A percentile compares a stretch with the other conserved stretches of the same genome.
These are phyloP conservation scores for Dolichoris vasculosae DNA, from an alignment of 1,140 invertebrate species.

Conservation along the genomic window DNA sequence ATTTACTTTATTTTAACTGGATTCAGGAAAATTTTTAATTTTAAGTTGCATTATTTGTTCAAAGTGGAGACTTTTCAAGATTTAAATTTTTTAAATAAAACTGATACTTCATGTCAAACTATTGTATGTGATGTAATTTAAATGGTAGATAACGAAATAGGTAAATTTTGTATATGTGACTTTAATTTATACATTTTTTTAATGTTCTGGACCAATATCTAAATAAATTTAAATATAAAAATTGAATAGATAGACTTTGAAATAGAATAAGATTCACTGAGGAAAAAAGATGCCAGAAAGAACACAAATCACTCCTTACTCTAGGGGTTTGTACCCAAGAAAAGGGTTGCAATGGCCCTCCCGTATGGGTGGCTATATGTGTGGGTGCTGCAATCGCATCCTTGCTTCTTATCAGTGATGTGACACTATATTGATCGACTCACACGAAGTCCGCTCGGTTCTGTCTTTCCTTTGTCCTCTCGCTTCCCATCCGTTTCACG, in stretches of 20 bases:
- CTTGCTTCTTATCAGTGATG: slow-evolving; percentile 10
- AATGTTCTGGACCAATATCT: too few relatives aligned
- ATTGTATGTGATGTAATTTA: too few relatives aligned
- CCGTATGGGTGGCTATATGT: background rate
- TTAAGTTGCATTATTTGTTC: background rate
- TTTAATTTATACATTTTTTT: too few relatives aligned
- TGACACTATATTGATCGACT: slow-evolving; percentile 49
- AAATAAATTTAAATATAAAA: too few relatives aligned
- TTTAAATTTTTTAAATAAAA: background rate
- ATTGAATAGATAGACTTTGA: too few relatives aligned
- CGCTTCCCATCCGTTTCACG: background rate
- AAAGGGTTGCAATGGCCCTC: background rate
- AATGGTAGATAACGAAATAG: too few relatives aligned
- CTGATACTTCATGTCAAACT: background rate
- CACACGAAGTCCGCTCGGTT: slow-evolving; percentile 13
- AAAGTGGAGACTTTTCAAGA: background rate
- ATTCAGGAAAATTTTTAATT: background rate
- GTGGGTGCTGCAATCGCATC: slow-evolving; percentile 41
- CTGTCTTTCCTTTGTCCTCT: background rate
- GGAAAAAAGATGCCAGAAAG: background rate
- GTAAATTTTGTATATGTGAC: too few relatives aligned
- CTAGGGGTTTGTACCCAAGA: background rate
- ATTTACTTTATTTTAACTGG: background rate
- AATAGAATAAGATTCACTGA: background rate
- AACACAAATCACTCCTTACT: background rate